Conservation (phyloP, 2,888 invertebrate species). For the Meta bourneti region DNA sequence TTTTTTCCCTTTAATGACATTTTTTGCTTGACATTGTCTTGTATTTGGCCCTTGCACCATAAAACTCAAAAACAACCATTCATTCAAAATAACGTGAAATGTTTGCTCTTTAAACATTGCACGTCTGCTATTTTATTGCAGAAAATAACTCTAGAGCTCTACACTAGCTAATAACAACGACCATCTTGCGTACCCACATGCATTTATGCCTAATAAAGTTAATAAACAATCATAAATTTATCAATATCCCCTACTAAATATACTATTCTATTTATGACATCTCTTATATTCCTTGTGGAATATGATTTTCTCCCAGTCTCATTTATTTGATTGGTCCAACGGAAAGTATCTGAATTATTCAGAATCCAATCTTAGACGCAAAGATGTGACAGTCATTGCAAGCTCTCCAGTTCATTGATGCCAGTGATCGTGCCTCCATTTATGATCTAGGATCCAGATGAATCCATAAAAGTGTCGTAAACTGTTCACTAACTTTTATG, state of each 20-base stretch:
- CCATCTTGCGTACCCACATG: too few species aligned
- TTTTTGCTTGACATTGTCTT: too few species aligned
- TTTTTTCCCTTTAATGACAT: too few species aligned
- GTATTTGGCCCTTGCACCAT: too few species aligned
- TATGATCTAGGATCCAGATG: conserved; percentile 11
- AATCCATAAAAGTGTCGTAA: conserved; percentile 33
- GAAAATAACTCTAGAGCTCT: too few species aligned
- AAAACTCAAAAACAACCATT: too few species aligned
- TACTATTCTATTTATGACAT: background rate
- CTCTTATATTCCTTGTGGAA: conserved; percentile 15
- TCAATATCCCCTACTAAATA: background rate
- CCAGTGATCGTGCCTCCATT: conserved; percentile 18
- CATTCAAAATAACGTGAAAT: too few species aligned
- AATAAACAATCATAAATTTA: background rate
- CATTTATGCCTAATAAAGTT: background rate
- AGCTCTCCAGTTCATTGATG: background rate
- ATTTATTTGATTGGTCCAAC: conserved; percentile 29
- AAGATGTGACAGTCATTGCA: conserved; percentile 9
- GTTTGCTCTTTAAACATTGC: too few species aligned
- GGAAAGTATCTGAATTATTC: conserved; percentile 39
- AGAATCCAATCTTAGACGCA: conserved; percentile 18
- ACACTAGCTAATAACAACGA: too few species aligned
- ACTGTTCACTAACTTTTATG: conserved; percentile 13
- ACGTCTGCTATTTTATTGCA: too few species aligned
- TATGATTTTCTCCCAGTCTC: conserved; percentile 28